Evolutionary conservation across 2,797 vertebrate species (phyloP).

Genomic region (Muscicapa comitata): DNA sequence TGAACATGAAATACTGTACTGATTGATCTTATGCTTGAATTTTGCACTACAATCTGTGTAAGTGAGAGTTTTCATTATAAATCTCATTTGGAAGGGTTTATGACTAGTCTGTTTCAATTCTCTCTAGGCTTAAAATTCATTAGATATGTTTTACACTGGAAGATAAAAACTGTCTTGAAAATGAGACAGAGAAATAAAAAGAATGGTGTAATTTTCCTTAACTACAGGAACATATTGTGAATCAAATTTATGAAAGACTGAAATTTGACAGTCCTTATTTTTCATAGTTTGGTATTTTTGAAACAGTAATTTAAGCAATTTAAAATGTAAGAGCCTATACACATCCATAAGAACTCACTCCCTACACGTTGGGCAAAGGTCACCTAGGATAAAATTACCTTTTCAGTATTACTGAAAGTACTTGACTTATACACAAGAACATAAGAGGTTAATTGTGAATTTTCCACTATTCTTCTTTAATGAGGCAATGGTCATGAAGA

Average conservation of each 20-base stretch:
- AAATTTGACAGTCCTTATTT: background rate
- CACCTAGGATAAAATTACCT: background rate
- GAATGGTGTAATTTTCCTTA: background rate
- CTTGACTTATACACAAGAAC: background rate
- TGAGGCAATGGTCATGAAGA: background rate
- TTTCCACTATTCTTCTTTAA: background rate
- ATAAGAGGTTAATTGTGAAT: background rate
- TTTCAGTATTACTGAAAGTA: background rate
- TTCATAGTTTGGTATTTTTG: background rate
- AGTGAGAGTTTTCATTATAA: conserved; percentile 49
- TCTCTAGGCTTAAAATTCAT: conserved; percentile 5
- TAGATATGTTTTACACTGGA: background rate
- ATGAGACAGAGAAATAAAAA: background rate
- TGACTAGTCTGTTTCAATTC: conserved; percentile 32
- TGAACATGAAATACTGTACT: background rate
- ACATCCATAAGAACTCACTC: background rate
- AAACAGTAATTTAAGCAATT: background rate
- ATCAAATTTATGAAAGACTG: background rate
- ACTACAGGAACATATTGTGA: background rate
- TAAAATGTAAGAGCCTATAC: background rate
- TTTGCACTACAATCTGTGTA: background rate
- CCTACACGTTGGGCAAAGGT: background rate
- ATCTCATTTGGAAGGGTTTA: conserved; percentile 46
- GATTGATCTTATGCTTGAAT: background rate
- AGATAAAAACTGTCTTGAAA: background rate